Conservation (phyloP, 1,140 invertebrate genomes). For the Tribolium castaneum region DNA sequence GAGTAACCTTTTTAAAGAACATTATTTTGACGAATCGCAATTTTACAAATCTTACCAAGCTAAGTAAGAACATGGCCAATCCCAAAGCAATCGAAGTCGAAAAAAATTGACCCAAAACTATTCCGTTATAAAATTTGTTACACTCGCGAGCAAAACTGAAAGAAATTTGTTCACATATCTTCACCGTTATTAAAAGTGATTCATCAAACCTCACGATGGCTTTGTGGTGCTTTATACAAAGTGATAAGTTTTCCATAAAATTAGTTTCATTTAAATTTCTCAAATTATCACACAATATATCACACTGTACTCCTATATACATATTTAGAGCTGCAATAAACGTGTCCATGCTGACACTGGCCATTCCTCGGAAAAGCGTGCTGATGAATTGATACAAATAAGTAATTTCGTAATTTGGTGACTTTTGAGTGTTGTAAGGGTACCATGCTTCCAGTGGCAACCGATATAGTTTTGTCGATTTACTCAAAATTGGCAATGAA, state of each 20-base stretch:
- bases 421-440: not conserved
- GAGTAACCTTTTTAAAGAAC: not conserved
- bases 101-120: slow-evolving; percentile 9
- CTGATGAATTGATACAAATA: not conserved
- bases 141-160: not conserved
- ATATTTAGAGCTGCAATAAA: not conserved
- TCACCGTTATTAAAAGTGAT: not conserved
- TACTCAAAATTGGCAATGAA: not conserved
- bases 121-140: not conserved
- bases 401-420: not conserved
- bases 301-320: not conserved
- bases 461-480: not conserved
- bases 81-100: not conserved
- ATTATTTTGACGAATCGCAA: not conserved
- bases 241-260: not conserved
- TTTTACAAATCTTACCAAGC: slow-evolving; percentile 3
- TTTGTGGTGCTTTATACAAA: not conserved
- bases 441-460: not conserved
- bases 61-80: slow-evolving; percentile 7
- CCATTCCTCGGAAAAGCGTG: not conserved
- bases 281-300: not conserved
- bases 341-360: not conserved
- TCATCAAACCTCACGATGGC: not conserved
- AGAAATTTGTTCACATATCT: not conserved
- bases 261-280: not conserved